A percentile compares a stretch with the other conserved stretches of the same genome.
phyloP scores from a whole-genome alignment of 2,113 vertebrate species.

The Lepus europaeus region DNA sequence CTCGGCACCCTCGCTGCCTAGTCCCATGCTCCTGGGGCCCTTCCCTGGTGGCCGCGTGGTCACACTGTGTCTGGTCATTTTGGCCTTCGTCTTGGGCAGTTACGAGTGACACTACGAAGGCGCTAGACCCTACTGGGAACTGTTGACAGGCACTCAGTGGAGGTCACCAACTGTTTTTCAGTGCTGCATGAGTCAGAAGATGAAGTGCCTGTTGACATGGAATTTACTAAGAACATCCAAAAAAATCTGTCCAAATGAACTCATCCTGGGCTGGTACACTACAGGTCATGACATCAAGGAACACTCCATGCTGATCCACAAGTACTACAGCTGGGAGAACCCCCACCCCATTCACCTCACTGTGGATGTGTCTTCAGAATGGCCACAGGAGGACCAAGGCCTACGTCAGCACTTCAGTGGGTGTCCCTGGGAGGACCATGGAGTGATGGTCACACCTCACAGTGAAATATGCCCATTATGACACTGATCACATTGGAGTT shows the following conservation, averaged over 20 bases:
- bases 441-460: slow-evolving; percentile 98
- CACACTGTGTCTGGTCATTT: slow-evolving; percentile 95
- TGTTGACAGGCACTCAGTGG: slow-evolving; percentile 96
- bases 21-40: slow-evolving; percentile 85
- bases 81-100: slow-evolving; percentile 96
- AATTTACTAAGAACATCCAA: slow-evolving; percentile 99
- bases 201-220: slow-evolving; percentile 99
- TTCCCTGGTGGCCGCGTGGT: slow-evolving; percentile 94
- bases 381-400: slow-evolving; percentile 98
- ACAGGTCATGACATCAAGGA: slow-evolving; percentile 99
- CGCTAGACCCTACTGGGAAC: slow-evolving; percentile 95
- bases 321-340: slow-evolving; percentile 98
- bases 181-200: slow-evolving; percentile 99
- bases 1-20: slow-evolving; percentile 50
- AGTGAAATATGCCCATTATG: slow-evolving; percentile 96
- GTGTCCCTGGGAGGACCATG: slow-evolving; percentile 97
- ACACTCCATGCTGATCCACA: slow-evolving; percentile 97
- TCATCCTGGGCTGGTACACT: slow-evolving; percentile 98
- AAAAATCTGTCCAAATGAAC: slow-evolving; percentile 97
- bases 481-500: slow-evolving; percentile 98
- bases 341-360: slow-evolving; percentile 98
- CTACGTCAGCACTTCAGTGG: slow-evolving; percentile 98
- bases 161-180: slow-evolving; percentile 99
- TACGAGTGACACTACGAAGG: slow-evolving; percentile 97
- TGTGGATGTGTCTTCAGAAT: slow-evolving; percentile 95